A percentile compares a stretch with the other conserved stretches of the same genome.
These are phyloP conservation scores for Ctena decussata DNA, from an alignment of 2,888 invertebrate genomes.

Conservation along the genomic window DNA sequence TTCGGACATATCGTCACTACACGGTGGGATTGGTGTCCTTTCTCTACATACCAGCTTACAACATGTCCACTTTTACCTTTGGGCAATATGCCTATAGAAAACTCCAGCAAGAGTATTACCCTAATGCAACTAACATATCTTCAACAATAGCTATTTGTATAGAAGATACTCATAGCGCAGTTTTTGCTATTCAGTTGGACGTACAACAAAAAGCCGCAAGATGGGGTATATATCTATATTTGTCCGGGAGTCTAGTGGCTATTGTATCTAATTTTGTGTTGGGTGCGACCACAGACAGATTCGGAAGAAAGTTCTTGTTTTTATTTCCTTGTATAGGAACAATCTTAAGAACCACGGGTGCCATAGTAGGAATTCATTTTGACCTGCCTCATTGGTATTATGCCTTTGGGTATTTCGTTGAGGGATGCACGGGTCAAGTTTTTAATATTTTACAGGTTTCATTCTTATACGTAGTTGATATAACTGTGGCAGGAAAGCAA, in stretches of 20 bases:
- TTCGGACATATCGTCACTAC: constrained; percentile 19
- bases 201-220: constrained; percentile 54
- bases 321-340: constrained; percentile 52
- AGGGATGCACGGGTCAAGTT: constrained; percentile 64
- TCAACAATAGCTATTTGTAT: constrained; percentile 35
- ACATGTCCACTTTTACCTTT: constrained; percentile 26
- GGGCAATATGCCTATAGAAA: constrained; percentile 50
- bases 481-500: constrained; percentile 56
- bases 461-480: constrained; percentile 60
- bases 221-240: constrained; percentile 54
- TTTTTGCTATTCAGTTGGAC: constrained; percentile 33
- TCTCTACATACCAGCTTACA: constrained; percentile 39
- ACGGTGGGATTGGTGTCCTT: constrained; percentile 40
- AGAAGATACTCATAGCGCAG: constrained; percentile 17
- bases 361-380: constrained; percentile 47
- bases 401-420: constrained; percentile 47
- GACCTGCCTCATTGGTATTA: constrained; percentile 51
- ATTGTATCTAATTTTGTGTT: constrained; percentile 57
- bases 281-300: constrained; percentile 60
- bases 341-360: constrained; percentile 37
- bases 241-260: constrained; percentile 45
- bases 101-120: constrained; percentile 43
- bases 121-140: constrained; percentile 18
- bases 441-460: constrained; percentile 47
- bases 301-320: constrained; percentile 64